A percentile compares a stretch with the other conserved stretches of the same genome.
Conservation (phyloP, 1,140 invertebrate species). For the Caligus rogercresseyi region DNA sequence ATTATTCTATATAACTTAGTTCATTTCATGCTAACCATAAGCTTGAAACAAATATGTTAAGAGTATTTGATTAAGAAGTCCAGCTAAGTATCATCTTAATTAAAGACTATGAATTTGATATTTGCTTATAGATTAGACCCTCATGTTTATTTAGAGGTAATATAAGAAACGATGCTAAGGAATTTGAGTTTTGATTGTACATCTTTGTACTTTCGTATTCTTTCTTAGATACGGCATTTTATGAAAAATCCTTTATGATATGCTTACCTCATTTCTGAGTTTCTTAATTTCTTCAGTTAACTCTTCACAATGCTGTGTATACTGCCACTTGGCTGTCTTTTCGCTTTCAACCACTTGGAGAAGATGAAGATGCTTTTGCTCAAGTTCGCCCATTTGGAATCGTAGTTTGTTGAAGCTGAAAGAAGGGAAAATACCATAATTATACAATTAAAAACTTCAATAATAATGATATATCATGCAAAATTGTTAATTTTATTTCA, state of each 20-base stretch:
- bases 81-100: too few species aligned
- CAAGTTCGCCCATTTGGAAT: constrained; percentile 74
- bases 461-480: too few species aligned
- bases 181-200: constrained; percentile 40
- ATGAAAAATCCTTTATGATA: background rate
- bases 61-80: too few species aligned
- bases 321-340: constrained; percentile 80
- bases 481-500: too few species aligned
- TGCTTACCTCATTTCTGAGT: constrained; percentile 57
- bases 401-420: constrained; percentile 75
- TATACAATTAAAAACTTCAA: too few species aligned
- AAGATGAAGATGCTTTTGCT: constrained; percentile 79
- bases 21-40: too few species aligned
- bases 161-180: too few species aligned
- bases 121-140: too few species aligned
- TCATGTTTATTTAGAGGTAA: too few species aligned
- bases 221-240: background rate
- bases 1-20: too few species aligned
- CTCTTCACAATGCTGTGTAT: constrained; percentile 79
- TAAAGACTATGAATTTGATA: too few species aligned
- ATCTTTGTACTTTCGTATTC: constrained; percentile 29
- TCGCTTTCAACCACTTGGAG: constrained; percentile 81
- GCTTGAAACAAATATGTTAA: too few species aligned
- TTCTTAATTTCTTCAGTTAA: constrained; percentile 72
- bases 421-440: constrained; percentile 27